These are phyloP conservation scores for Sceloporus undulatus DNA, from an alignment of 2,113 vertebrate genomes.

Conservation along the genomic window DNA sequence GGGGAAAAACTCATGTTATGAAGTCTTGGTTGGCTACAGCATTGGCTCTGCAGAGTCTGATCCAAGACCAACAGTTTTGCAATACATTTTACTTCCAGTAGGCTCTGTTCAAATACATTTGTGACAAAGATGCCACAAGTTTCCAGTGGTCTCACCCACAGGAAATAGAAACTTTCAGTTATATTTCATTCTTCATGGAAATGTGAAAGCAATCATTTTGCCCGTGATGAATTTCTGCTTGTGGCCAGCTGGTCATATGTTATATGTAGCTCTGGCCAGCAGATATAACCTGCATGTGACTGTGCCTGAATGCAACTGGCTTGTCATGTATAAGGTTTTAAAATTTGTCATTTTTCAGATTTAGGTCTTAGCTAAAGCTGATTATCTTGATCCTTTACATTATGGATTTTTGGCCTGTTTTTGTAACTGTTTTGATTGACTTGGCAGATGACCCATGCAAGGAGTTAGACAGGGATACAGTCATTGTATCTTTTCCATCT, in stretches of 20 bases:
- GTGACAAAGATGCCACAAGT: background rate
- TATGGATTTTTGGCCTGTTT: no score
- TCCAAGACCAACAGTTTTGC: background rate
- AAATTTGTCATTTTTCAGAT: no score
- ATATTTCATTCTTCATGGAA: background rate
- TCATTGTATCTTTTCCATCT: no score
- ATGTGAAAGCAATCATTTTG: background rate
- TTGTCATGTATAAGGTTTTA: no score
- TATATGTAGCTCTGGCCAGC: background rate
- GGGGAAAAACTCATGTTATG: background rate
- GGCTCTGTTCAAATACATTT: background rate
- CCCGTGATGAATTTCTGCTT: background rate
- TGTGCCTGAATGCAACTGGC: no score
- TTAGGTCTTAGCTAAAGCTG: no score
- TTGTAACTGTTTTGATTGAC: no score
- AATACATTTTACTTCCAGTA: background rate
- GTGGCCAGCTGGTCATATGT: no score
- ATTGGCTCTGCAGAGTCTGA: background rate
- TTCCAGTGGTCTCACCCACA: background rate
- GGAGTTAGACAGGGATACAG: no score
- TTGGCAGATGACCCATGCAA: no score
- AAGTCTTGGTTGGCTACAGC: background rate
- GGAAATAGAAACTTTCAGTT: background rate
- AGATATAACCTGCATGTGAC: no score
- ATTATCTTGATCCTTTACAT: no score